Percentiles rank a stretch among this genome's conserved stretches.
These are phyloP conservation scores for Buceros bicornis DNA, from an alignment of 2,797 vertebrate species.

Conservation along the genomic window DNA sequence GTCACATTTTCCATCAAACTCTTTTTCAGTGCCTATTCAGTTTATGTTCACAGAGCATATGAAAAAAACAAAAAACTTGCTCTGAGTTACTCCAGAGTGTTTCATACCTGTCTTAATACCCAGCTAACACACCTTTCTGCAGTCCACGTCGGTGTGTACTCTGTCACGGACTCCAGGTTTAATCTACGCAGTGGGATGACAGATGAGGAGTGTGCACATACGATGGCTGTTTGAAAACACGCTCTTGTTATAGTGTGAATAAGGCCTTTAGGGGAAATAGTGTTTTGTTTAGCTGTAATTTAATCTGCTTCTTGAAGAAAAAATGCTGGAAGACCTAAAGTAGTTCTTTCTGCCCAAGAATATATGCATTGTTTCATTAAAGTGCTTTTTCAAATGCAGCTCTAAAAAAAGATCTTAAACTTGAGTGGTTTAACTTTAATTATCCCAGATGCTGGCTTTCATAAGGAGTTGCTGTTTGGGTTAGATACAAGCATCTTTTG, in stretches of 20 bases:
- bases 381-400: conserved; percentile 13
- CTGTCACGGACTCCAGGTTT: background rate
- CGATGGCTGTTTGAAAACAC: background rate
- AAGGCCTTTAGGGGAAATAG: background rate
- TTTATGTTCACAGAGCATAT: background rate
- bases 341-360: background rate
- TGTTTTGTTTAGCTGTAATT: conserved; percentile 19
- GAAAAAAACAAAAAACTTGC: background rate
- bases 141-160: background rate
- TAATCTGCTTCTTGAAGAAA: background rate
- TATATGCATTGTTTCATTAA: conserved; percentile 7
- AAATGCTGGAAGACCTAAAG: background rate
- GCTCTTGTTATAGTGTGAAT: background rate
- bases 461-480: background rate
- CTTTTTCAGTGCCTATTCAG: background rate
- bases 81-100: background rate
- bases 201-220: background rate
- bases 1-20: background rate
- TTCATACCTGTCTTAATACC: background rate
- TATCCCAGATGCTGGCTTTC: conserved; percentile 31
- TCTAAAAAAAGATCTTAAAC: background rate
- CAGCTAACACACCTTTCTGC: background rate
- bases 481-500: background rate
- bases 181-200: background rate
- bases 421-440: background rate